Evolutionary conservation across 2,888 invertebrate species (phyloP), one percentile per base, ranked within the genome.

Genomic region (Mellilla xanthometata): DNA sequence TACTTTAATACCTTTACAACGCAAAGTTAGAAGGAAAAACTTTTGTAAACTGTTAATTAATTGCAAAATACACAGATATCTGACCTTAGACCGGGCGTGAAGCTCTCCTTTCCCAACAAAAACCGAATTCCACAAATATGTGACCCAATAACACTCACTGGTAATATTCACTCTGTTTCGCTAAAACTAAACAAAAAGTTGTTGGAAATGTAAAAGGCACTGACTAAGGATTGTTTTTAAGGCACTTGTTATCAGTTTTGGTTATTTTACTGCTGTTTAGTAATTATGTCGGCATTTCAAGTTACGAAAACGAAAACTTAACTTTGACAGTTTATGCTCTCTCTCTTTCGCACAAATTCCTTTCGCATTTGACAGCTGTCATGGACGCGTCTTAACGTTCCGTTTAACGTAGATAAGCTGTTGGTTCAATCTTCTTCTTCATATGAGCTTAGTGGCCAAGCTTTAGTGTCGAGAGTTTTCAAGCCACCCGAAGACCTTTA

Each of bases 81-180:
- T 52, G 44, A 61, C 61, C 61, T 58, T 41, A 54, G 12, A 38
- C 24, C 23, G 54, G 59, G 49, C 32, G 45, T 31, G 41, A 44
- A 49, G 41, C 28, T 9, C 41, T 44, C 46, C 49, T 44, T 49
- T 51, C 40, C 29, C 36, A 10, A 49, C 48, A 58, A 56, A 62
- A 66, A 53, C 64, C 64, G 56, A 53, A 58, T 55, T 59, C 53
- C 52, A 50, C 56, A 50, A 43, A 39, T 52, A 38, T 13, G 39
- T 46, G 31, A 28, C 44, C 47, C 55, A 50, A 47, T 44, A 39
- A 52, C 48, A 42, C n/a, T 30, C 34, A 60, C 54, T 62, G 56
- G 56, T 55, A 61, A 65, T 44, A 63, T 28, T 43, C 40, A 39
- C 29, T 43, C 32, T 49, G 15, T 35, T 52, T 53, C 58, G 63